Conservation (phyloP, 2,797 vertebrate species). For the Hydrocynus forskahlii region DNA sequence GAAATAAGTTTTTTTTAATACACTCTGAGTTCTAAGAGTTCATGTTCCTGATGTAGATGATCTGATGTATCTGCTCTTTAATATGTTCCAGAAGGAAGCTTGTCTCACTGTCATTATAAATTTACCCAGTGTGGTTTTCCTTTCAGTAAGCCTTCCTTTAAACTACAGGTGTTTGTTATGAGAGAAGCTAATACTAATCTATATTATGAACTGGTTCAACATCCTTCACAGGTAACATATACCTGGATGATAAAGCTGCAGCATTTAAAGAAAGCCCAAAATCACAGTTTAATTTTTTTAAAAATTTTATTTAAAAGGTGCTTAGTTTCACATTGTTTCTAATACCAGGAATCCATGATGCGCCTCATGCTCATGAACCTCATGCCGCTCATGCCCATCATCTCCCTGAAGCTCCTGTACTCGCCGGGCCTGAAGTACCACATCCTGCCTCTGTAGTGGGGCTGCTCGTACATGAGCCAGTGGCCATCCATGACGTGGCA, state of each 20-base stretch:
- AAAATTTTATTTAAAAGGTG: background rate
- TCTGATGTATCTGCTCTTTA: too few relatives aligned
- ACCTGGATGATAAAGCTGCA: background rate
- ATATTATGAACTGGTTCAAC: background rate
- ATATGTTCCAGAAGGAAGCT: too few relatives aligned
- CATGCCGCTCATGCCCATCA: constrained; percentile 47
- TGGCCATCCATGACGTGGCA: constrained; percentile 51
- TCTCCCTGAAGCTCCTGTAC: constrained; percentile 55
- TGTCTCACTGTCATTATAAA: too few relatives aligned
- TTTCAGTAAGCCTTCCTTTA: background rate
- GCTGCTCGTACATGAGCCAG: constrained; percentile 59
- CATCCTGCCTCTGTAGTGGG: constrained; percentile 57
- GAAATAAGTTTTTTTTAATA: too few relatives aligned
- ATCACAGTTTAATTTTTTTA: background rate
- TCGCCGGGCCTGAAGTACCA: constrained; percentile 54
- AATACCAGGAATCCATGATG: constrained; percentile 51
- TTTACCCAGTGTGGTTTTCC: too few relatives aligned
- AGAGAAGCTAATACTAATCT: background rate
- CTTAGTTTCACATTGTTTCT: background rate
- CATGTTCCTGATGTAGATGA: too few relatives aligned
- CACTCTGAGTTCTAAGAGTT: too few relatives aligned
- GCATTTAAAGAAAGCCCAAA: background rate
- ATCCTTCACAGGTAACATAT: background rate
- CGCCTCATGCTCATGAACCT: constrained; percentile 54
- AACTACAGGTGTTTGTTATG: background rate